These are phyloP conservation scores for Probosciger aterrimus DNA, from an alignment of 2,113 vertebrate genomes.

Conservation along the genomic window DNA sequence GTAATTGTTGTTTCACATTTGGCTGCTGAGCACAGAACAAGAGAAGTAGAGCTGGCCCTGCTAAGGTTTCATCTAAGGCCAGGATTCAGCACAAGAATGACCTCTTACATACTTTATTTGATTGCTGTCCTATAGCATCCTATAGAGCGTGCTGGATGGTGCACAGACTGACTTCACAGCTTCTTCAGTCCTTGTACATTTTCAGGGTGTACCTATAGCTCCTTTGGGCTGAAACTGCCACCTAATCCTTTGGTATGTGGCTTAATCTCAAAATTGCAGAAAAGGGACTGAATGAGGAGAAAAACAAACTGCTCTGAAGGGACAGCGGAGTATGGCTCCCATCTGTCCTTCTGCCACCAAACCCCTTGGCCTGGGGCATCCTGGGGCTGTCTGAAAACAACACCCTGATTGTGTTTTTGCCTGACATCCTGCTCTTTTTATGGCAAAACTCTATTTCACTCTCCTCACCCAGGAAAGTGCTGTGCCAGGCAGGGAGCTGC, in stretches of 20 bases:
- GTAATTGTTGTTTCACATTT: neutral
- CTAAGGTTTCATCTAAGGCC: neutral
- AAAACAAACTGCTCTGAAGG: neutral
- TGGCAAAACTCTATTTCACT: neutral
- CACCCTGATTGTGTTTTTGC: neutral
- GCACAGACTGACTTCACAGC: neutral
- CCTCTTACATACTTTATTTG: neutral
- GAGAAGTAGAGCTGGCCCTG: neutral
- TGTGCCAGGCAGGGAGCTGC: neutral
- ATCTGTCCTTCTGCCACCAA: neutral
- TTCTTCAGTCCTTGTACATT: neutral
- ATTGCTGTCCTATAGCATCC: neutral
- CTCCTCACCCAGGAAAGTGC: rapidly evolving
- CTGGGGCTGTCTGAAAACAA: neutral
- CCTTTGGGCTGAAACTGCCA: neutral
- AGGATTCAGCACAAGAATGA: neutral
- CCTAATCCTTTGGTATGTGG: neutral
- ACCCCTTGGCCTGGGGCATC: neutral
- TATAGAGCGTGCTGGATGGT: rapidly evolving
- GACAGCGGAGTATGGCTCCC: neutral
- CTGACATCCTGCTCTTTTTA: neutral
- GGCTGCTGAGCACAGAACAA: rapidly evolving
- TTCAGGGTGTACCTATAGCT: neutral
- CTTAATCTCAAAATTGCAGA: neutral
- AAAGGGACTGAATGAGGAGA: neutral